Percentiles rank a stretch among this genome's conserved stretches.
phyloP scores from a whole-genome alignment of 2,888 invertebrate species.

The Lamellibrachia satsuma region DNA sequence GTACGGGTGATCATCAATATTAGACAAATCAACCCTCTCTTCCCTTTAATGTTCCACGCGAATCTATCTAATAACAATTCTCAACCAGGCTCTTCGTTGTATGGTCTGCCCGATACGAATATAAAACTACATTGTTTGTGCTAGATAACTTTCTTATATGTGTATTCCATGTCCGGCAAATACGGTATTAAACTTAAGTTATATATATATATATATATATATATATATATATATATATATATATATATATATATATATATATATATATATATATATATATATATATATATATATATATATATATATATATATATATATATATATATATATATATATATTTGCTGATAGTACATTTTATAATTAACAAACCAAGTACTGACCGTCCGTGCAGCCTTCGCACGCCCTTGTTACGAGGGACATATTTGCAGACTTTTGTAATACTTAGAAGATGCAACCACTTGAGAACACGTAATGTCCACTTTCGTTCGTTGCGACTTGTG shows the following conservation, averaged over 20 bases:
- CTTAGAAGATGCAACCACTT: not conserved
- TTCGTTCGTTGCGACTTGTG: not conserved
- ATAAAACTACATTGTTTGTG: not conserved
- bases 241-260: no score
- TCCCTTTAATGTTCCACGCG: no score
- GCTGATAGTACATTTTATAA: not conserved
- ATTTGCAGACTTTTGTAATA: not conserved
- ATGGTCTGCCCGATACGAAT: not conserved
- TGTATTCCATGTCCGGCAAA: no score
- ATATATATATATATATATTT: not conserved
- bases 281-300: no score
- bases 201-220: no score
- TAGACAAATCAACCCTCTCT: no score
- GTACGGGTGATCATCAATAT: no score
- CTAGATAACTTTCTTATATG: not conserved
- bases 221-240: no score
- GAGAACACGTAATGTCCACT: not conserved
- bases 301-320: no score
- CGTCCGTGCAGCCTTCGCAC: not conserved
- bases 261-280: no score
- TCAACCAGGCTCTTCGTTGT: not conserved
- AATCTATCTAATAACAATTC: no score
- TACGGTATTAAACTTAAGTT: not conserved
- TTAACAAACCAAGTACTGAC: not conserved
- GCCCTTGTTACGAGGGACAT: not conserved